Conservation (phyloP, 2,113 vertebrate species). For the Puntigrus tetrazona region DNA sequence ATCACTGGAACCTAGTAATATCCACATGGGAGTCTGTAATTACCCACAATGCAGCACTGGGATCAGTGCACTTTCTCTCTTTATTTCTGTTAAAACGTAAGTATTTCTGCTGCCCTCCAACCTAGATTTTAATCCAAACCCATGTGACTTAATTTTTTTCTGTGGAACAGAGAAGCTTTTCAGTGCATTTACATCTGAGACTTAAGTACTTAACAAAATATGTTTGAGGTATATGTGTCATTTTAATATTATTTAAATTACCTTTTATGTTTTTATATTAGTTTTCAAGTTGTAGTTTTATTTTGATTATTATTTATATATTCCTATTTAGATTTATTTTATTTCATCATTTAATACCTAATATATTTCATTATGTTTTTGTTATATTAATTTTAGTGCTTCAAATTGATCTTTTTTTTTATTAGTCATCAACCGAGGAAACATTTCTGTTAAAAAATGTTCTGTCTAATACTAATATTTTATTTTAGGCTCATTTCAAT, state of each 20-base stretch:
- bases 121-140: not conserved
- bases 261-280: not conserved
- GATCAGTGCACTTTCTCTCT: slow-evolving; percentile 65
- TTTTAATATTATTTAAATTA: not conserved
- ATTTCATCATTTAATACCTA: no score
- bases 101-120: not conserved
- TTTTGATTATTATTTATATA: not conserved
- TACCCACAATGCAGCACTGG: slow-evolving; percentile 78
- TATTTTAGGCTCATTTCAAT: not conserved
- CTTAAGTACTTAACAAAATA: no score
- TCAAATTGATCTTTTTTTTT: not conserved
- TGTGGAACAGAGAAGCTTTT: not conserved
- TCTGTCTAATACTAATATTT: not conserved
- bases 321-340: not conserved
- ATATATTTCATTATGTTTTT: no score
- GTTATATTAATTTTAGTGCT: not conserved
- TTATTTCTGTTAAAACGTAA: not conserved
- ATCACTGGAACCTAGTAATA: slow-evolving; percentile 78
- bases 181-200: no score
- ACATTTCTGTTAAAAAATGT: not conserved
- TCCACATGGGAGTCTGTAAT: slow-evolving; percentile 82
- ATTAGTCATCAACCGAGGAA: not conserved
- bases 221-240: not conserved
- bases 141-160: not conserved
- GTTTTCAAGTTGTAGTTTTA: not conserved